Base-by-base conservation (phyloP, 2,797 vertebrate species). In the Uromys caudimaculatus region DNA sequence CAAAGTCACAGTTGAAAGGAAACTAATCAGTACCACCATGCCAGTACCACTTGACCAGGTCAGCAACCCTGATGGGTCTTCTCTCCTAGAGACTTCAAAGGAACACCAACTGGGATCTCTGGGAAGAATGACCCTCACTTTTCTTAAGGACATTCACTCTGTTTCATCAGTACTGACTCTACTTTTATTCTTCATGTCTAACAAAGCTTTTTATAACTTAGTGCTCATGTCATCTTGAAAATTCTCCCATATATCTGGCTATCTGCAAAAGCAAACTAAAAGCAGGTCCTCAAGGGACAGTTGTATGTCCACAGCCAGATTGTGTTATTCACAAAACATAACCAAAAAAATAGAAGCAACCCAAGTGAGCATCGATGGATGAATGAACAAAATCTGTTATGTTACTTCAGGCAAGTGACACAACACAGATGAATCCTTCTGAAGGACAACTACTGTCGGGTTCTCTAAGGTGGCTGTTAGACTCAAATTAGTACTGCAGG, bases 1-100 rank as follows among this genome's bases (percentile, higher is more conserved):
- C n/a, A 56, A 94, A 91, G 76, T 38, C 50, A 19, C 64, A 60
- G 89, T 78, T 52, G 78, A 76, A 93, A 92, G 95, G 78, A 84
- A 78, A 82, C 54, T 32, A 29, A 69, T 58, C 54, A 69, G 75
- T 35, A 19, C 82, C 54, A 90, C 41, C 13, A 38, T 0, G 12
- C 47, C 14, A 64, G 77, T 5, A 77, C 0, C 0, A 89, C 21
- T 50, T n/a, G 54, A 56, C 13, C 89, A 60, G 0, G 17, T n/a
- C 16, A 82, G 50, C 12, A 23, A 21, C 44, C n/a, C 44, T 52
- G 14, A 27, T 2, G 8, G 29, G 14, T 50, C 27, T 44, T 67
- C 14, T 73, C 32, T 69, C 6, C 14, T 17, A 32, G 4, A 91
- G 32, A 77, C 7, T 21, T 67, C 17, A 29, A 29, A 19, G 64